Conservation (phyloP, 2,888 invertebrate genomes). For the Schrankia costaestrigalis region DNA sequence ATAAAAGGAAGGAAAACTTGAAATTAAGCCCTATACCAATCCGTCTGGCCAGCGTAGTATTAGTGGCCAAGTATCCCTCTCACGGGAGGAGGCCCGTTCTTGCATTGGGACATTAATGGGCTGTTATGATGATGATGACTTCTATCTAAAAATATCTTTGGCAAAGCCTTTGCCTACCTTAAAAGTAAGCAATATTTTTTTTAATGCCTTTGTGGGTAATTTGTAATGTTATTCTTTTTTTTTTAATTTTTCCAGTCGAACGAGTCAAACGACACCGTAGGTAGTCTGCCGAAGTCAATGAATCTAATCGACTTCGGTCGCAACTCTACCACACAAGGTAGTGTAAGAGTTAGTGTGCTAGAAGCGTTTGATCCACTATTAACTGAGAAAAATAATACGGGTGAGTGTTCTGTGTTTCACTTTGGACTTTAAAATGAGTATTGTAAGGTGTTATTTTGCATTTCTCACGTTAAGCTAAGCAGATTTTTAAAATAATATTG, state of each 20-base stretch:
- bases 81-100: no score
- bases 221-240: neutral
- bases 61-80: no score
- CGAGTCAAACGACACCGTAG: slow-evolving; percentile 63
- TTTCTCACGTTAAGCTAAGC: neutral
- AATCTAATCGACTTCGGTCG: slow-evolving; percentile 74
- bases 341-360: slow-evolving; percentile 85
- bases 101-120: no score
- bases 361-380: slow-evolving; percentile 94
- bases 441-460: neutral
- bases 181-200: no score
- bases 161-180: no score
- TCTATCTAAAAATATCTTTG: no score
- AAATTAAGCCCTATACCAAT: no score
- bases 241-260: slow-evolving; percentile 64
- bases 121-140: no score
- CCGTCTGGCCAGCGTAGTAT: no score
- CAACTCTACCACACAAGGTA: slow-evolving; percentile 59
- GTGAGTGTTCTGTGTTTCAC: slow-evolving; percentile 72
- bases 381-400: slow-evolving; percentile 79
- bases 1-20: no score
- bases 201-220: neutral
- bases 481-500: neutral
- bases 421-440: slow-evolving; percentile 21
- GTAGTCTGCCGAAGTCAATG: slow-evolving; percentile 60